These are phyloP conservation scores for Seira musarum DNA, from an alignment of 2,888 invertebrate species.

Conservation along the genomic window DNA sequence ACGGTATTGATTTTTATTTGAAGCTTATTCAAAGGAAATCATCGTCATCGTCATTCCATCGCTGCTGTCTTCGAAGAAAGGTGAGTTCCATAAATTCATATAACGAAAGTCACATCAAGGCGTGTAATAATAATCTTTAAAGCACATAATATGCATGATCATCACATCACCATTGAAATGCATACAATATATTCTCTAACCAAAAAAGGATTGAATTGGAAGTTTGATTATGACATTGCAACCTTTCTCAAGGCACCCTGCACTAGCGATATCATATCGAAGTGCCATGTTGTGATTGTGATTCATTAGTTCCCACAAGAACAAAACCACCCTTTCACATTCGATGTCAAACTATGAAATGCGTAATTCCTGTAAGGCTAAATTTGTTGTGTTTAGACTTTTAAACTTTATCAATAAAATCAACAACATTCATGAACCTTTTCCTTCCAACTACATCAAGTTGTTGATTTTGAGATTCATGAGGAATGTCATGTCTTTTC, in stretches of 20 bases:
- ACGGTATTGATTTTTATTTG: too few species aligned
- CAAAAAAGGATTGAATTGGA: background rate
- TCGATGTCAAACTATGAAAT: background rate
- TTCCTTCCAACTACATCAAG: background rate
- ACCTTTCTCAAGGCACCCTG: conserved; percentile 8
- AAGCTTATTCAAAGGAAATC: too few species aligned
- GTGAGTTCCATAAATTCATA: background rate
- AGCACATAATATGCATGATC: background rate
- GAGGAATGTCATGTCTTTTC: too few species aligned
- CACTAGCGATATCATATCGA: background rate
- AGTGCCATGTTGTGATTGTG: background rate
- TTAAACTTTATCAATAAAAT: too few species aligned
- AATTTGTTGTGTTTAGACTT: background rate
- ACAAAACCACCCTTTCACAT: conserved; percentile 23
- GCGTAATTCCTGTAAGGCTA: background rate
- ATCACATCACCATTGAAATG: background rate
- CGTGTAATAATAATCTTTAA: background rate
- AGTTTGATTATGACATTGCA: conserved; percentile 23
- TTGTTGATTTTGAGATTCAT: conserved; percentile 15
- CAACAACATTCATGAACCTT: too few species aligned
- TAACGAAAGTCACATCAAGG: background rate
- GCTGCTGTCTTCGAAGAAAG: too few species aligned
- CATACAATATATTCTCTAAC: background rate
- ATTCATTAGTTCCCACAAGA: conserved; percentile 32
- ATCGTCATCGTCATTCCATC: too few species aligned